Base-by-base conservation (phyloP, 1,140 invertebrate species). In the Nylanderia fulva region DNA sequence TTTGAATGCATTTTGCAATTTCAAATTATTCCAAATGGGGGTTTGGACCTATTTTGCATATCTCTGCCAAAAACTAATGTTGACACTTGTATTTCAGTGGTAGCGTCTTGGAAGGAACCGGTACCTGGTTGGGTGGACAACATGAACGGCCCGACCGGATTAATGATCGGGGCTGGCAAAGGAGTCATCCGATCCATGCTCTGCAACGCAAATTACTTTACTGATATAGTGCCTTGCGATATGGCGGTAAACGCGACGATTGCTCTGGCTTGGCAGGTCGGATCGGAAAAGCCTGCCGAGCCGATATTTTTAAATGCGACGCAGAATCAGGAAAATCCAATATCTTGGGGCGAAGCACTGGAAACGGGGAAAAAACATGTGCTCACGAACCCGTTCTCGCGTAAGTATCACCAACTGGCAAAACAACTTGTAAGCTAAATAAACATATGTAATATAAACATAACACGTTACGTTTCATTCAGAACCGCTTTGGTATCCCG, bases 91-190 rank as follows among this genome's bases (percentile, higher is more conserved):
- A 64, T 85, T 87, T 56, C 39, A 97, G 97, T 98, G 0, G 95
- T 95, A 2, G 96, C 97, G 3, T 95, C 96, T 1, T 96, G 95
- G 94, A 96, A 96, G 87, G 97, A 97, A 90, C 97, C 97, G 0
- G 92, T 96, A 29, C 96, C 96, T 1, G 98, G 98, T 24, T 99
- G 98, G 98, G 97, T 99, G 18, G 98, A 99, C 92, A 99, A 99
- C 88, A 95, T 98, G 68, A 99, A 99, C 93, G 98, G 98, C 42
- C 98, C 98, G 0, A 98, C 98, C 61, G 98, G 97, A 4, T 90
- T 98, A 2, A 94, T 98, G 87, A 95, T 97, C 42, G 97, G 96
- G 0, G 97, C 96, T 82, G 98, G 98, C 63, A 98, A 98, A 94
- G 98, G 98, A 83, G 95, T 98, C 0, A 95, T 98, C 15, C 95